These are phyloP conservation scores for Epirrita christyi DNA, from an alignment of 2,888 invertebrate species.

Conservation along the genomic window DNA sequence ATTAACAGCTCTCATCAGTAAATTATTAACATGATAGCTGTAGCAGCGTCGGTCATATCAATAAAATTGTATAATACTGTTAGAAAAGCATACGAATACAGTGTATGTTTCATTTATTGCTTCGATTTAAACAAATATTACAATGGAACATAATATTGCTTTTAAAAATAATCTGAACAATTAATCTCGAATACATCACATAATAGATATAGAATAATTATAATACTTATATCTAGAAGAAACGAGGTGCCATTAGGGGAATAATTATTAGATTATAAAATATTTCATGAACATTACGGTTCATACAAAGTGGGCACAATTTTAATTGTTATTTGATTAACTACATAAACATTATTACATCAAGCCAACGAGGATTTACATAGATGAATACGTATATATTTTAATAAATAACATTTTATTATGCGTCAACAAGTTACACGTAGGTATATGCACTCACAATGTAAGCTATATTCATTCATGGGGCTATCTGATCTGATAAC, in stretches of 20 bases:
- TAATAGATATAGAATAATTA: slow-evolving; percentile 54
- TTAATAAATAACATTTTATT: slow-evolving; percentile 68
- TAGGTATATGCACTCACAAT: slow-evolving; percentile 57
- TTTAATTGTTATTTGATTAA: slow-evolving; percentile 39
- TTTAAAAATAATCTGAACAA: slow-evolving; percentile 62
- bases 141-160: slow-evolving; percentile 64
- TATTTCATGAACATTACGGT: slow-evolving; percentile 10
- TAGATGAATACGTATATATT: slow-evolving; percentile 47
- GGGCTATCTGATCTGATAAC: slow-evolving; percentile 55
- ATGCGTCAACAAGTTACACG: slow-evolving; percentile 76
- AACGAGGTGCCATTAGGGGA: slow-evolving; percentile 59
- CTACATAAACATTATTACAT: slow-evolving; percentile 54
- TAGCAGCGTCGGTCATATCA: slow-evolving; percentile 41
- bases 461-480: slow-evolving; percentile 63
- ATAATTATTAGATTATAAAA: slow-evolving; percentile 46
- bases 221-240: slow-evolving; percentile 69
- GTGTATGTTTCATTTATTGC: slow-evolving; percentile 63
- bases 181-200: slow-evolving; percentile 69
- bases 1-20: slow-evolving; percentile 22
- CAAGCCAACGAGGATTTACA: slow-evolving; percentile 72
- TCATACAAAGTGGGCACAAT: slow-evolving; percentile 44
- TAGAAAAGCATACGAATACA: slow-evolving; percentile 50
- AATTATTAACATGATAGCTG: slow-evolving; percentile 6
- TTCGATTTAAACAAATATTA: slow-evolving; percentile 63
- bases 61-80: slow-evolving; percentile 53